phyloP scores from a whole-genome alignment of 2,797 vertebrate genomes.

The Mycteria americana region DNA sequence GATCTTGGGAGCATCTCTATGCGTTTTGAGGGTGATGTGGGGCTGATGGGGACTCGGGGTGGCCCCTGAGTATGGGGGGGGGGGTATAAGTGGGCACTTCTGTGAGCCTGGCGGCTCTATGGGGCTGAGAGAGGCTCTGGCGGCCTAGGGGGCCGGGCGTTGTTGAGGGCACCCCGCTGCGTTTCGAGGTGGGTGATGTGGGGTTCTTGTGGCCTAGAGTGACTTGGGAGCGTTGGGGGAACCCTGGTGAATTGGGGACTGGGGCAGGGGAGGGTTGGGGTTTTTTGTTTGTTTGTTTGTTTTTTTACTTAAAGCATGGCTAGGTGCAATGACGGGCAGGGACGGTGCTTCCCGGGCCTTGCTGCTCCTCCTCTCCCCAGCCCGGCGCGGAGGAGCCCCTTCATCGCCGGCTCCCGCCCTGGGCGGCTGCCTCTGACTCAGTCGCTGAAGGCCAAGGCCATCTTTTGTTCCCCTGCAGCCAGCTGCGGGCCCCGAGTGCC shows the following conservation, averaged over 20 bases:
- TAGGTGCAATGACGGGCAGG: rapidly evolving
- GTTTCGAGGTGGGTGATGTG: background rate
- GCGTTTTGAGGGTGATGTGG: rapidly evolving
- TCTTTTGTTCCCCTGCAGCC: rapidly evolving
- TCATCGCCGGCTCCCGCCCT: background rate
- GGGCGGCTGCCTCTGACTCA: too few species aligned
- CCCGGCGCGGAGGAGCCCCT: background rate
- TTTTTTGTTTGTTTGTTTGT: background rate
- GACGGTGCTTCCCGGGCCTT: background rate
- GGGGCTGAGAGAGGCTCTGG: background rate
- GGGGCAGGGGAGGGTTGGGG: rapidly evolving
- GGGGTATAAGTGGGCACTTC: rapidly evolving
- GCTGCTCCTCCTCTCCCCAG: rapidly evolving
- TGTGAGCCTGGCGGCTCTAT: background rate
- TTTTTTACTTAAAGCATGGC: too few species aligned
- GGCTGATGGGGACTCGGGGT: background rate
- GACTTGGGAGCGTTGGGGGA: too few species aligned
- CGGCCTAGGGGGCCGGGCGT: rapidly evolving
- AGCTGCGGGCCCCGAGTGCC: background rate
- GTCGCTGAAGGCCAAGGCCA: background rate
- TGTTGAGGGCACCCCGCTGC: background rate
- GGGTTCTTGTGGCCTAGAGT: background rate
- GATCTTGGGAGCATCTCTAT: background rate
- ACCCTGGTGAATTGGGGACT: too few species aligned
- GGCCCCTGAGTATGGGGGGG: background rate